Base-by-base conservation (phyloP, 2,888 invertebrate species). In the Epirrita christyi region DNA sequence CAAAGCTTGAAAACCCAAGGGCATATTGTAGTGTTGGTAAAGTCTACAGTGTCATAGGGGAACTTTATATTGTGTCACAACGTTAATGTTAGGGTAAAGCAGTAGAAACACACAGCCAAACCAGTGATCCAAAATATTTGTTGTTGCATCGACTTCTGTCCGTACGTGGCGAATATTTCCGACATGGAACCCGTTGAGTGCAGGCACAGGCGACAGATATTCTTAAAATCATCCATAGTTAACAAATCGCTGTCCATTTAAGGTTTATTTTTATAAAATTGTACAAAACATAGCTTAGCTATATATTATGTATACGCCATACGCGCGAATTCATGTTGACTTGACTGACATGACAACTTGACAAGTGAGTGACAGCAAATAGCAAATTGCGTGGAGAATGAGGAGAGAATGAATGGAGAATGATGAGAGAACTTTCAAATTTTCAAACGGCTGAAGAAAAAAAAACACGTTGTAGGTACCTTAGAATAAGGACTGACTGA, bases 131-230 rank as follows among this genome's bases (percentile, higher is more conserved):
- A 50, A 34, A 63, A 41, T 49, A 72, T 66, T 45, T 70, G 65
- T 14, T 59, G 45, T 47, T 59, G 50, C 13, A 71, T 44, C 3
- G 62, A 51, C 6, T 50, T 62, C 11, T 64, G 62, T 6, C 45
- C 63, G 15, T 55, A 63, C 7, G 42, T 48, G 5, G 61, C 60
- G 59, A 68, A 72, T 42, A 72, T 68, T 59, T 67, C 61, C 10
- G 71, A 67, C 57, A 71, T 63, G 2, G 62, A 63, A 8, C 63
- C 67, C 29, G 63, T 64, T 4, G 63, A 51, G 14, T 63, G 63
- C 51, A 72, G 51, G 56, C 70, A 73, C 36, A 72, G 53, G 8
- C 73, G 63, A 52, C 73, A 73, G 40, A 72, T 64, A 41, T 63
- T 63, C 8, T 67, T 67, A 48, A 66, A 68, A 45, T 68, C 68